These are phyloP conservation scores for Orchesella flavescens DNA, from an alignment of 2,888 invertebrate genomes.

Conservation along the genomic window DNA sequence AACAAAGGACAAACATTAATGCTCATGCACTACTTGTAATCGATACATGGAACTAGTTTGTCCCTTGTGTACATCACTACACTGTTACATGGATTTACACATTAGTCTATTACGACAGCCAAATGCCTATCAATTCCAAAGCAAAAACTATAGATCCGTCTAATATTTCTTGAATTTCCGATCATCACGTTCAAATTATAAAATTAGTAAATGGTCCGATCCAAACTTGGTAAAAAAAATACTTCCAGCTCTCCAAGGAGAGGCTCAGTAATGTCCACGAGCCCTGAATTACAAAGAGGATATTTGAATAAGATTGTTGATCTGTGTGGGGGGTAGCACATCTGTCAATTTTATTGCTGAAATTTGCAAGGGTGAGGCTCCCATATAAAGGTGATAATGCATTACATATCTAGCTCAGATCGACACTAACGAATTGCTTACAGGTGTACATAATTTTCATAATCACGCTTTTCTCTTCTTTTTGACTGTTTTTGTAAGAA, in stretches of 20 bases:
- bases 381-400: slow-evolving; percentile 31
- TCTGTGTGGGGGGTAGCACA: slow-evolving; percentile 60
- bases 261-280: slow-evolving; percentile 29
- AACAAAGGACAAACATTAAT: no score
- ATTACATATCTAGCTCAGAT: slow-evolving; percentile 9
- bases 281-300: slow-evolving; percentile 33
- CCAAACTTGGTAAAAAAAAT: slow-evolving; percentile 10
- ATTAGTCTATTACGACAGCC: no score
- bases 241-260: slow-evolving; percentile 45
- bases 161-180: no score
- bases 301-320: slow-evolving; percentile 48
- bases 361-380: slow-evolving; percentile 55
- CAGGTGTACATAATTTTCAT: slow-evolving; percentile 42
- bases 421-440: slow-evolving; percentile 56
- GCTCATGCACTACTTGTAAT: no score
- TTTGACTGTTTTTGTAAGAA: not conserved
- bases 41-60: no score
- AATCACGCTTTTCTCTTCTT: slow-evolving; percentile 20
- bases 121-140: no score
- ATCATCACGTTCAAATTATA: no score
- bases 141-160: no score
- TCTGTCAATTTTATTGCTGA: slow-evolving; percentile 59
- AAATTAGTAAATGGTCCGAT: no score
- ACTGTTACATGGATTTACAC: no score
- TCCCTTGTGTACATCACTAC: no score